Base-by-base conservation (phyloP, 2,797 vertebrate species). In the Pitangus sulphuratus region DNA sequence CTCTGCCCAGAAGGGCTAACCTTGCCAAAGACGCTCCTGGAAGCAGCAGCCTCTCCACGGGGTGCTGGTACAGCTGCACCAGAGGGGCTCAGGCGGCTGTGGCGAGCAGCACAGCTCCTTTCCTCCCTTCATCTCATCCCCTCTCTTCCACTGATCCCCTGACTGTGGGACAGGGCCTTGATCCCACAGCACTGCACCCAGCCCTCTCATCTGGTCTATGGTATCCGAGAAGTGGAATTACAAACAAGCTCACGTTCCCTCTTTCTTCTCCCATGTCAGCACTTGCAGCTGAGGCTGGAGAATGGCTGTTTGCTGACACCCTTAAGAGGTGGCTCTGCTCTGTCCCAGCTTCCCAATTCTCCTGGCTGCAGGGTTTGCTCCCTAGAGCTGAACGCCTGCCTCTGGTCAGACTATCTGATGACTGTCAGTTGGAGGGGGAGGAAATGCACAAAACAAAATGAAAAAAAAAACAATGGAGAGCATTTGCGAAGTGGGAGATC, bases 401-500 rank as follows among this genome's bases (percentile, higher is more conserved):
- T 93, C 84, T 92, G 94, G 90, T 95, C 89, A 95, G 90, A 58
- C 75, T 96, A 93, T 69, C 70, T 53, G 94, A 96, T 91, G 93
- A 80, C 86, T 83, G 95, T 94, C 94, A 90, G 69, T 2, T 60
- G 14, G 3, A 28, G 22, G 10, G 3, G 20, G 15, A 26, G 11
- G 4, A 74, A 79, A 83, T 12, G 18, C 18, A 69, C 42, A 62
- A 80, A 92, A 64, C 19, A 74, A 90, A 90, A 60, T 18, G 1
- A 31, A 89, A 93, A 74, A 91, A 88, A 90, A 37, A 45, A 79
- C 40, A 40, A 82, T 30, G 44, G 68, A 76, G 58, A 97, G 94
- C 94, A 95, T 96, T 97, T 97, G 89, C 88, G 61, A 93, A 89
- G 95, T 71, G 65, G 78, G 94, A 97, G 92, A 97, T 96, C 97